Evolutionary conservation across 1,140 invertebrate genomes (phyloP), one percentile per base, ranked within the genome.

Genomic region (Campoletis sonorensis): DNA sequence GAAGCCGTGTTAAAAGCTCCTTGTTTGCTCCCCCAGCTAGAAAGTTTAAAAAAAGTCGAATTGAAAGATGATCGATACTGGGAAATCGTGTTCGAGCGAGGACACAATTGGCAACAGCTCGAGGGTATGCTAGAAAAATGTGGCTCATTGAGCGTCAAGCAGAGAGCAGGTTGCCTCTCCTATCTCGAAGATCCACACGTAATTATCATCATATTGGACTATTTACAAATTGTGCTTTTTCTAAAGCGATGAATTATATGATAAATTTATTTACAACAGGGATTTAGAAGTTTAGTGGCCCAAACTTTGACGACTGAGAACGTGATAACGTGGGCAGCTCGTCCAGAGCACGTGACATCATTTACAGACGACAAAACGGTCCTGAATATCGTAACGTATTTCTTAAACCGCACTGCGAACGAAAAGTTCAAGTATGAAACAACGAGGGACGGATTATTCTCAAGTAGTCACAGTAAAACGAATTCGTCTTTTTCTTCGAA

Each of bases 11-110:
- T 96, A 81, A 94, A 94, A 87, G 97, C 97, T 0, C 98, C 98
- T 0, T 98, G 96, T 88, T 93, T 98, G 33, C 90, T 99, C 54
- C 98, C 98, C 0, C 96, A 98, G 87, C 88, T 98, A 58, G 92
- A 95, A 85, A 94, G 93, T 13, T 90, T 99, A 15, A 93, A 94
- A 84, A 95, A 96, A 90, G 96, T 98, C 27, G 94, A 94, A 80
- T 93, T 98, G 1, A 93, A 96, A 82, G 98, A 98, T 88, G 94
- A 96, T 37, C 93, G 97, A 81, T 98, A 98, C 90, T 98, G 97
- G 97, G 95, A 96, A 1, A 95, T 98, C 58, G 93, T 94, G 0
- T 98, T 98, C 92, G 94, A 96, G 83, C 93, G 94, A 77, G 94
- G 95, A 23, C 93, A 95, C 72, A 98, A 98, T 90, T 98, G 97